Conservation (phyloP, 2,113 vertebrate genomes). For the Junco hyemalis region DNA sequence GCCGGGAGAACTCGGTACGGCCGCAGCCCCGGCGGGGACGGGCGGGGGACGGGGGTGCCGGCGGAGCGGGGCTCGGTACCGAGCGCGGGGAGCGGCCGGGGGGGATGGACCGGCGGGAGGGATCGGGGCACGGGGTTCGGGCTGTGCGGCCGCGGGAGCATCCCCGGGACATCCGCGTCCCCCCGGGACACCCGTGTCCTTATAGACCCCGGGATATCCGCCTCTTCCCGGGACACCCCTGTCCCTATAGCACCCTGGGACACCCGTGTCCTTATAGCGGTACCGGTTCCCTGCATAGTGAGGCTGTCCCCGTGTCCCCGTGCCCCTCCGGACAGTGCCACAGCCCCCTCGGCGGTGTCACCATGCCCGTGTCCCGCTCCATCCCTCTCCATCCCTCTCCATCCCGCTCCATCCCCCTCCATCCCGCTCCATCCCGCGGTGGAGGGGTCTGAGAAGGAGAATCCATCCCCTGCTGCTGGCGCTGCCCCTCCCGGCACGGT, state of each 20-base stretch:
- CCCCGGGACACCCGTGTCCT: too few species aligned
- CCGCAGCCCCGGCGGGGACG: too few species aligned
- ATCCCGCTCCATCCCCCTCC: background rate
- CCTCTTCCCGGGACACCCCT: too few species aligned
- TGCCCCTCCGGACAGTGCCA: background rate
- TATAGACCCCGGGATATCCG: too few species aligned
- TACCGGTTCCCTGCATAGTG: fast-evolving
- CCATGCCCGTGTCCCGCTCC: background rate
- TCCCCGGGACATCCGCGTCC: background rate
- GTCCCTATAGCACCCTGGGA: too few species aligned
- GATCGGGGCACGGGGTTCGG: background rate
- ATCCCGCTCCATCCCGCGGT: too few species aligned
- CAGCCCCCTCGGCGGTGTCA: background rate
- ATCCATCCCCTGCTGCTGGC: background rate
- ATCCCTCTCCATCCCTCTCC: background rate
- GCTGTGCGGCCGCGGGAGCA: background rate
- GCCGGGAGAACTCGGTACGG: background rate
- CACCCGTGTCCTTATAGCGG: too few species aligned
- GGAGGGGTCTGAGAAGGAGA: background rate
- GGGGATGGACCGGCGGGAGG: too few species aligned
- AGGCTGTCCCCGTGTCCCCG: background rate
- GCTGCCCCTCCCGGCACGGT: background rate
- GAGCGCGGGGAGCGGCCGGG: too few species aligned
- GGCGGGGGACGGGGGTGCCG: background rate
- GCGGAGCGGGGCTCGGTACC: background rate